phyloP scores from a whole-genome alignment of 2,797 vertebrate species.

The Zenarchopterus dispar region DNA sequence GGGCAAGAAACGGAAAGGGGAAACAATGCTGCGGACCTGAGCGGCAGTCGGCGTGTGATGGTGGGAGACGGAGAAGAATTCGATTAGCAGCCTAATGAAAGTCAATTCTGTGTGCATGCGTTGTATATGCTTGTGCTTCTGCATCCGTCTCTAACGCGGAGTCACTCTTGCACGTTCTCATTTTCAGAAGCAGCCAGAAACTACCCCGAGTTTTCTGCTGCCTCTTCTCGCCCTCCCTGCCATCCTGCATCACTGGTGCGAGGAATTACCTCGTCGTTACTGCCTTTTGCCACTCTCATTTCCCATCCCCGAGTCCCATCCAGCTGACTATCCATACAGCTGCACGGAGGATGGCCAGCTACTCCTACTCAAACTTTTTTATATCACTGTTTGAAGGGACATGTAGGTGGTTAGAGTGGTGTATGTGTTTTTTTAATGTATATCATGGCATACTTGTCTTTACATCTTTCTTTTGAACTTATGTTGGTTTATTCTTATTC shows the following conservation, averaged over 20 bases:
- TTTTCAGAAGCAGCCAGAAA: slow-evolving; percentile 34
- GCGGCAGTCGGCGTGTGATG: slow-evolving; percentile 25
- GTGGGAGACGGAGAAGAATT: slow-evolving; percentile 44
- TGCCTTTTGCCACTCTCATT: slow-evolving; percentile 46
- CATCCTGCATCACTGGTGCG: slow-evolving; percentile 66
- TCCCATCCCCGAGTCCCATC: slow-evolving; percentile 43
- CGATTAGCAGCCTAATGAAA: slow-evolving; percentile 67
- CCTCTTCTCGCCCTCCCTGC: slow-evolving; percentile 27
- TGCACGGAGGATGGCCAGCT: slow-evolving; percentile 34
- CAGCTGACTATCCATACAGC: slow-evolving; percentile 53
- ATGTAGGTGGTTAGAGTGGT: slow-evolving; percentile 38
- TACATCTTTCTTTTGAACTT: slow-evolving; percentile 1
- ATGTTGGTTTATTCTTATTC: slow-evolving; percentile 1
- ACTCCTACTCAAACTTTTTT: slow-evolving; percentile 34
- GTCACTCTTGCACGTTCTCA: slow-evolving; percentile 18
- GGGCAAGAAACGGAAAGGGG: not conserved
- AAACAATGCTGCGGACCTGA: slow-evolving; percentile 38
- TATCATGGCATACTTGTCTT: slow-evolving; percentile 17
- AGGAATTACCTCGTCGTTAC: slow-evolving; percentile 60
- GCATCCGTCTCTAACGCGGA: slow-evolving; percentile 28
- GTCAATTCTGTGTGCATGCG: slow-evolving; percentile 11
- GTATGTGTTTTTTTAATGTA: slow-evolving; percentile 8
- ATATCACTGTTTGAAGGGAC: slow-evolving; percentile 21
- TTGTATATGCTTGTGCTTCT: slow-evolving; percentile 18
- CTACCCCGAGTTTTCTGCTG: slow-evolving; percentile 36